Conservation (phyloP, 2,888 invertebrate genomes). For the Zygaena filipendulae region DNA sequence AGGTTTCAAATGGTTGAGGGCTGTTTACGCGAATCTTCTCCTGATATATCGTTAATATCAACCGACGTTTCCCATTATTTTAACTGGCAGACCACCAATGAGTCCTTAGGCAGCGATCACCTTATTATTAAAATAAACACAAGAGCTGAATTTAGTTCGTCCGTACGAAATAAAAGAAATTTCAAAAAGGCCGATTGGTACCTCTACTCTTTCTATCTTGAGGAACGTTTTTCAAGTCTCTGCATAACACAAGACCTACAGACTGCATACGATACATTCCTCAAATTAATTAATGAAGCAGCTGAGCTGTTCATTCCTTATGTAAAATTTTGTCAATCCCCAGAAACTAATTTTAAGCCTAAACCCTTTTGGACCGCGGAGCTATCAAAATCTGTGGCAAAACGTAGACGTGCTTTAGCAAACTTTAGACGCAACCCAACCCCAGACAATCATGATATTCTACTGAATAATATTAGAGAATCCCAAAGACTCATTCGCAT, state of each 20-base stretch:
- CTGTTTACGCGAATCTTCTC: constrained; percentile 3
- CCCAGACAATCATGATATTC: neutral
- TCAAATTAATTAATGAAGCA: constrained; percentile 1
- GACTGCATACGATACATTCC: constrained; percentile 2
- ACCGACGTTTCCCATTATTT: constrained; percentile 10
- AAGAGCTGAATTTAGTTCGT: no score
- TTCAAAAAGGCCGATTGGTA: constrained; percentile 8
- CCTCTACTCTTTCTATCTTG: no score
- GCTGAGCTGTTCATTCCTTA: constrained; percentile 3
- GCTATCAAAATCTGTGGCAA: constrained; percentile 2
- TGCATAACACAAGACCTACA: neutral
- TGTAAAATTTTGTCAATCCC: constrained; percentile 1
- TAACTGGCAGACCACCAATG: constrained; percentile 10
- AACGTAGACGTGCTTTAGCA: constrained; percentile 1
- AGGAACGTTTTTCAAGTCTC: no score
- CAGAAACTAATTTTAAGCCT: constrained; percentile 3
- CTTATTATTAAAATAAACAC: constrained; percentile 7
- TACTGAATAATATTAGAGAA: constrained; percentile 1
- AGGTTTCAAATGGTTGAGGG: constrained; percentile 2
- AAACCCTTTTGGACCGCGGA: constrained; percentile 1
- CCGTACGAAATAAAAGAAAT: constrained; percentile 7
- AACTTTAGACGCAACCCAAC: constrained; percentile 1
- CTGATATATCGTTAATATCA: constrained; percentile 11
- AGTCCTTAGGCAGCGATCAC: no score
- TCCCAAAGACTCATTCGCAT: constrained; percentile 1